A percentile compares a stretch with the other conserved stretches of the same genome.
phyloP scores from a whole-genome alignment of 1,140 invertebrate species.

The Calliphora vicina region DNA sequence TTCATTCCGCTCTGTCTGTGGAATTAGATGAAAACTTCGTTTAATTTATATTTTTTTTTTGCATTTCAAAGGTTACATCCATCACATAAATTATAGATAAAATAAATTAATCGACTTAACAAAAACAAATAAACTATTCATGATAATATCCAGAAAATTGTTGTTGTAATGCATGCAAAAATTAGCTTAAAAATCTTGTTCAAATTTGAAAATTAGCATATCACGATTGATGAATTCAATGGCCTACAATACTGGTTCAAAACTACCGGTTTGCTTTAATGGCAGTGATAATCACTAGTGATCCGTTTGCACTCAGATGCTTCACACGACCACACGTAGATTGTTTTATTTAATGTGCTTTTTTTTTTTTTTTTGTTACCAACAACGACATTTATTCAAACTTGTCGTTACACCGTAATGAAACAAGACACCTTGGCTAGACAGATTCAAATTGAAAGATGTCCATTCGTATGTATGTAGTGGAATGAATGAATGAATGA shows the following conservation, averaged over 20 bases:
- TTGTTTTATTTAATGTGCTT: no score
- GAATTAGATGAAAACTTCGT: no score
- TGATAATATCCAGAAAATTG: background rate
- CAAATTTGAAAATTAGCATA: background rate
- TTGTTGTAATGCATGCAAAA: background rate
- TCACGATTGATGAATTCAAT: background rate
- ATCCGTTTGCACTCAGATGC: background rate
- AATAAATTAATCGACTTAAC: no score
- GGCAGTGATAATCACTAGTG: slow-evolving; percentile 8
- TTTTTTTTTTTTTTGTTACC: background rate
- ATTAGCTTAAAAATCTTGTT: background rate
- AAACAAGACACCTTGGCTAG: slow-evolving; percentile 15
- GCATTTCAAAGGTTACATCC: background rate
- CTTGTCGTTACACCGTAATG: slow-evolving; percentile 8
- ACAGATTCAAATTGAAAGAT: slow-evolving; percentile 13
- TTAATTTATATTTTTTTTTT: no score
- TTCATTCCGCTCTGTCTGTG: no score
- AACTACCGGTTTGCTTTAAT: slow-evolving; percentile 6
- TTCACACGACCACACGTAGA: slow-evolving; percentile 32
- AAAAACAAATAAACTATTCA: background rate
- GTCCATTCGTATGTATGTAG: background rate
- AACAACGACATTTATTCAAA: background rate
- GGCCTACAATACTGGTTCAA: slow-evolving; percentile 10
- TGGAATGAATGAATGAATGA: background rate
- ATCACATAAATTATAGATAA: background rate